Base-by-base conservation (phyloP, 2,888 invertebrate species). In the Cancer borealis region DNA sequence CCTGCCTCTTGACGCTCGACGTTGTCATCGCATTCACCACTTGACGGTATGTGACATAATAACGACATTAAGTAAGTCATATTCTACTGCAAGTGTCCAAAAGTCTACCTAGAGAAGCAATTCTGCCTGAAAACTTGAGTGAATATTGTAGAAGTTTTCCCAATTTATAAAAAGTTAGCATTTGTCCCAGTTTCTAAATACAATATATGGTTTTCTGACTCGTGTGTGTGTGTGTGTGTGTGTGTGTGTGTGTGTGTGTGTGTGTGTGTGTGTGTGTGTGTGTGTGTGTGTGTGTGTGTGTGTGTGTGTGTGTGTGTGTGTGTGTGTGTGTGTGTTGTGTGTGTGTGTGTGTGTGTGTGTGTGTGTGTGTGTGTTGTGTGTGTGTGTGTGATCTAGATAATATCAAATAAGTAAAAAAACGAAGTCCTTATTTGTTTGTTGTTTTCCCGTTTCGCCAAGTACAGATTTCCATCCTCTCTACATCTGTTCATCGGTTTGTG, bases 281-380 rank as follows among this genome's bases (percentile, higher is more conserved):
- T 54, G 54, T 54, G 73, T 21, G 73, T 73, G 73, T 73, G 73
- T 73, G 73, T 73, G 26, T 73, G 3, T 10, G 66, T 8, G n/a
- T 1, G n/a, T 8, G 66, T 14, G 66, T 2, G 66, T 1, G n/a
- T n/a, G 66, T 1, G 66, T 66, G 66, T 14, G n/a, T 73, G 73
- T 26, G 6, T 60, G 60, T 5, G 60, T 60, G 60, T 10, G 14
- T 60, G 60, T 60, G 60, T 4, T 73, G 66, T 73, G 66, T 73
- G 66, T 73, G 66, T 73, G 66, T 73, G 54, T 54, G 54, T 54
- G 54, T 39, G 66, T 21, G 66, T 73, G 66, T 73, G 66, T 73
- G 66, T 73, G n/a, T 73, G 66, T 73, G 66, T 73, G 66, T 73
- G 66, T 73, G 66, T 73, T n/a, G 66, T 73, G 66, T 73, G 66